Base-by-base conservation (phyloP, 2,888 invertebrate species). In the Drosophila cognata region DNA sequence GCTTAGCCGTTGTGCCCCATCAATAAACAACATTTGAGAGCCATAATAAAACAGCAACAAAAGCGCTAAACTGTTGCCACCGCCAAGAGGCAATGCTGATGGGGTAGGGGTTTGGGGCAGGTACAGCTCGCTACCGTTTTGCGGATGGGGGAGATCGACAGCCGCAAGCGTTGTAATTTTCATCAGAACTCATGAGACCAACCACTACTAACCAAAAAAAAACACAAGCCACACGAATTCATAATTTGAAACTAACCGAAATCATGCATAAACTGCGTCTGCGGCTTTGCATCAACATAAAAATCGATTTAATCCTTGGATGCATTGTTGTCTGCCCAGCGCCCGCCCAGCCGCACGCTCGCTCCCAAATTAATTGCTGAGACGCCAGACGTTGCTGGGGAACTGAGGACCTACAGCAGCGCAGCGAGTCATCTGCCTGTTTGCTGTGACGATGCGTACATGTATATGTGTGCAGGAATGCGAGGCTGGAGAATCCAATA, bases 241-340 rank as follows among this genome's bases (percentile, higher is more conserved):
- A 67, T 68, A 75, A 74, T 72, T 77, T 64, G 60, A 65, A 71
- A 72, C 74, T 69, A 69, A 77, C 68, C 72, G 51, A 85, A 60
- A 75, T 79, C 65, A 79, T 77, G 65, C 68, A 66, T 71, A 55
- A 61, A 53, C 59, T 65, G 77, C 65, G 68, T 35, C 36, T 51
- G 50, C 50, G 50, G 35, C 59, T 60, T 50, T 51, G 60, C 53
- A 71, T 63, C 76, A 74, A 79, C 74, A 89, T 76, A 81, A 88
- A 90, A 88, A 86, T 86, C 90, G 88, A 88, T 91, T 91, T 84
- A 89, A 91, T 89, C 91, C 89, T 89, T 72, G 70, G 74, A 72
- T 65, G 71, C 71, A 77, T 77, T 64, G 65, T 48, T 73, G 58
- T 41, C 61, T 33, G 61, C 41, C 57, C 75, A 70, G 63, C 43